Evolutionary conservation across 1,140 invertebrate genomes (phyloP).

Genomic region (Drosophila rhopaloa): DNA sequence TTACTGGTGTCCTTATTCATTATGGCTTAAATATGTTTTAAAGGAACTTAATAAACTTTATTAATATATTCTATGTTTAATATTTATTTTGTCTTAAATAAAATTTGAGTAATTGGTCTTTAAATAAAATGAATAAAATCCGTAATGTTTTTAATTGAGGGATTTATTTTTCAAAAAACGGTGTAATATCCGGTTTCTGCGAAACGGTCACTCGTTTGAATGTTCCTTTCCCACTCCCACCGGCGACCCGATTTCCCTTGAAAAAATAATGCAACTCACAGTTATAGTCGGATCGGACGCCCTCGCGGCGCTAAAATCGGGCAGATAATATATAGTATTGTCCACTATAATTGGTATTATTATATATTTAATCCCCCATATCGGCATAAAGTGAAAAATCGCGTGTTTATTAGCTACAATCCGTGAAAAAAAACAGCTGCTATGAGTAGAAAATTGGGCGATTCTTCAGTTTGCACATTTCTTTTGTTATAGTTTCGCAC

Average conservation of each 20-base stretch:
- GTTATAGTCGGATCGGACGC: conserved; percentile 4
- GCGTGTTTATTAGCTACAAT: background rate
- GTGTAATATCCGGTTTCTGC: background rate
- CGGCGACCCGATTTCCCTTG: conserved; percentile 4
- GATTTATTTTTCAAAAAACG: background rate
- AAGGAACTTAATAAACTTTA: too few relatives aligned
- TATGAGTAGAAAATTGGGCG: background rate
- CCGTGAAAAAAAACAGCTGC: background rate
- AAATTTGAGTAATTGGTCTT: too few relatives aligned
- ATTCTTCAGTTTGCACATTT: conserved; percentile 8
- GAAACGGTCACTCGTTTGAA: background rate
- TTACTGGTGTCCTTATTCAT: too few relatives aligned
- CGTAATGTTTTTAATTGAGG: background rate
- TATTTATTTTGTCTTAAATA: too few relatives aligned
- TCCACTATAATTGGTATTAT: background rate
- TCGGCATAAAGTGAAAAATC: background rate
- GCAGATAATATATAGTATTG: background rate
- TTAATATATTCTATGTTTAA: too few relatives aligned
- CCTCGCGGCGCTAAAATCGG: conserved; percentile 10
- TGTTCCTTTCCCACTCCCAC: background rate
- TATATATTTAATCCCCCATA: background rate
- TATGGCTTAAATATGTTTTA: too few relatives aligned
- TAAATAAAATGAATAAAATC: background rate
- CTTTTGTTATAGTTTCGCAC: conserved; percentile 3
- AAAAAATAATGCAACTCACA: conserved; percentile 19